These are phyloP conservation scores for Hoplodrina ambigua DNA, from an alignment of 2,888 invertebrate genomes.

Conservation along the genomic window DNA sequence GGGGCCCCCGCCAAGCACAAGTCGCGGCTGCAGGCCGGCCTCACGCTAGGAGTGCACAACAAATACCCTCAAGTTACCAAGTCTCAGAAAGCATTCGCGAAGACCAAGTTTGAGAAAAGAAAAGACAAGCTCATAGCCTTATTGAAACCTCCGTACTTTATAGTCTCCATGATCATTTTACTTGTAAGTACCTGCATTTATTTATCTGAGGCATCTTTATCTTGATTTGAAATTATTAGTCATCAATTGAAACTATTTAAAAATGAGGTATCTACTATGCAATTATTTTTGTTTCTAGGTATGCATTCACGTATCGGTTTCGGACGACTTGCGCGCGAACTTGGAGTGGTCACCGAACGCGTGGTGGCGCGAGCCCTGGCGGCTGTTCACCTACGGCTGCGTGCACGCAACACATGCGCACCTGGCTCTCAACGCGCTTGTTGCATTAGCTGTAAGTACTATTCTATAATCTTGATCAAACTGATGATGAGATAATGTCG, in stretches of 20 bases:
- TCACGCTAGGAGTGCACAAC: slow-evolving; percentile 77
- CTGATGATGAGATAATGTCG: too few species aligned
- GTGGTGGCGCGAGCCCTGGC: slow-evolving; percentile 93
- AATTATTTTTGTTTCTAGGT: slow-evolving; percentile 67
- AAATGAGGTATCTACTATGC: background rate
- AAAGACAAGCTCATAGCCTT: slow-evolving; percentile 79
- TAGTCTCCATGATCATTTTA: slow-evolving; percentile 80
- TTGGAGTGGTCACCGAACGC: slow-evolving; percentile 81
- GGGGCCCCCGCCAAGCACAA: slow-evolving; percentile 63
- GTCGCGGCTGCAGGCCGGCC: slow-evolving; percentile 77
- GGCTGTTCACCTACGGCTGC: slow-evolving; percentile 94
- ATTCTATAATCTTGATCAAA: background rate
- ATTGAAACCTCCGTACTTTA: slow-evolving; percentile 83
- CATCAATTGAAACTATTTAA: background rate
- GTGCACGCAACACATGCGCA: slow-evolving; percentile 95
- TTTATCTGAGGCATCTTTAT: background rate
- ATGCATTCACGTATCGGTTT: slow-evolving; percentile 72
- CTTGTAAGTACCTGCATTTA: slow-evolving; percentile 76
- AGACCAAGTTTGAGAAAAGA: slow-evolving; percentile 79
- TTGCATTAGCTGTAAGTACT: slow-evolving; percentile 81
- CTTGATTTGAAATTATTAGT: background rate
- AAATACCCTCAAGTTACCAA: slow-evolving; percentile 66
- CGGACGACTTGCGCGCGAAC: slow-evolving; percentile 65
- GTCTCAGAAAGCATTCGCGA: slow-evolving; percentile 61
- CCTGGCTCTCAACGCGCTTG: slow-evolving; percentile 92